phyloP scores from a whole-genome alignment of 2,888 invertebrate species.

The Acronicta psi region DNA sequence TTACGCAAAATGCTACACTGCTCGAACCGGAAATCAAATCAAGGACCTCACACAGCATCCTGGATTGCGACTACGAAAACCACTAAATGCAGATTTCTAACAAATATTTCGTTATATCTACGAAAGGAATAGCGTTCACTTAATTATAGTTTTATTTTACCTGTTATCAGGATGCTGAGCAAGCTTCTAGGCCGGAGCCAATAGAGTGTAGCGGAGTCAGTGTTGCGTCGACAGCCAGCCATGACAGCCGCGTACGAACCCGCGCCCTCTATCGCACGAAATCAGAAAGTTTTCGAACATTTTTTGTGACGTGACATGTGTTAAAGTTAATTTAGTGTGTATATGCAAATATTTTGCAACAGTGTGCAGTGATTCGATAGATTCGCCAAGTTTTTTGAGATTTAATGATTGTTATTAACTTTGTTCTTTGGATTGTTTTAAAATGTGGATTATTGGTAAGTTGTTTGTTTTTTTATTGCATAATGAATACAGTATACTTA shows the following conservation, averaged over 20 bases:
- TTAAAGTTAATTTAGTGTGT: constrained; percentile 34
- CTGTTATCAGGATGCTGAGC: constrained; percentile 24
- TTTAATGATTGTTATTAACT: constrained; percentile 19
- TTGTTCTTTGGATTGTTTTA: constrained; percentile 23
- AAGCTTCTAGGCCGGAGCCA: constrained; percentile 6
- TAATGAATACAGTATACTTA: too few relatives aligned
- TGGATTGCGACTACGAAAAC: too few relatives aligned
- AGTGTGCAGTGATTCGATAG: constrained; percentile 29
- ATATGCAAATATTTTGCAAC: constrained; percentile 21
- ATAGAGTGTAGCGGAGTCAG: constrained; percentile 16
- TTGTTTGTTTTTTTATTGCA: constrained; percentile 1
- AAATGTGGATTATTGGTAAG: constrained; percentile 41
- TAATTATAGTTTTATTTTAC: constrained; percentile 9
- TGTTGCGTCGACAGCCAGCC: constrained; percentile 22
- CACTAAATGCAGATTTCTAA: too few relatives aligned
- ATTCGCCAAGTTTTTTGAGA: constrained; percentile 11
- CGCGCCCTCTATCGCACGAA: constrained; percentile 13
- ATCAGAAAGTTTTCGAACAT: constrained; percentile 45
- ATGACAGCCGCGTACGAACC: constrained; percentile 17
- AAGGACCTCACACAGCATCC: too few relatives aligned
- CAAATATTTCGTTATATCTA: neutral
- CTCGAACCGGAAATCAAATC: too few relatives aligned
- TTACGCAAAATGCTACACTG: too few relatives aligned
- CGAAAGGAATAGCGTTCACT: constrained; percentile 16
- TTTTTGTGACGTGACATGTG: constrained; percentile 25